Evolutionary conservation across 2,888 invertebrate species (phyloP), one percentile per base, ranked within the genome.

Genomic region (Papilio protenor): DNA sequence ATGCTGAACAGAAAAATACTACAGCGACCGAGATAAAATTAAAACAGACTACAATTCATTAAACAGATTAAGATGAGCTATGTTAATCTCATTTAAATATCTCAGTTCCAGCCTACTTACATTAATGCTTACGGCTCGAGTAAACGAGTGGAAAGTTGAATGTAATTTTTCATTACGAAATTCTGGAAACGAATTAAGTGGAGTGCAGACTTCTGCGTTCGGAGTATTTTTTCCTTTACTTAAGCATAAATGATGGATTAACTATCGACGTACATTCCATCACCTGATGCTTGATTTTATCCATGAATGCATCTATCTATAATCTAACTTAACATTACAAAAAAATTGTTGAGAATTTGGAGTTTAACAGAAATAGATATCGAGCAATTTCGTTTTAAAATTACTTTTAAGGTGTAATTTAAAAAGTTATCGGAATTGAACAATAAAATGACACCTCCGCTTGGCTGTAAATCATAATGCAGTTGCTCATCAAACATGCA

Each of bases 21-120:
- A 64, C 64, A 69, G 45, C 57, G 52, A 55, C 16, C 64, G 72
- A 64, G 73, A 72, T 49, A 70, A 66, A 75, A 73, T 76, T 75
- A 52, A 78, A 78, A 75, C 52, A 75, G 75, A 76, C 75, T 78
- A 78, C 75, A 78, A 78, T 78, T 78, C 64, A 78, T 69, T 78
- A 64, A 73, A 66, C 75, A 49, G 75, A 78, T 78, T 73, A 75
- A 27, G 74, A 49, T 27, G 75, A 78, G 75, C 78, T 78, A 49
- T 76, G 78, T 70, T 78, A 75, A 78, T 78, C 75, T 57, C 78
- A 66, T 78, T 78, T 73, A 73, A 73, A 72, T 57, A 78, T 75
- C 45, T 45, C 78, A 76, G 78, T 73, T 73, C 55, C 71, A 64
- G 75, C 77, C 77, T 78, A 78, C 78, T 78, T 78, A 66, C 55